These are phyloP conservation scores for Cephalopterus ornatus DNA, from an alignment of 2,113 vertebrate species.

Conservation along the genomic window DNA sequence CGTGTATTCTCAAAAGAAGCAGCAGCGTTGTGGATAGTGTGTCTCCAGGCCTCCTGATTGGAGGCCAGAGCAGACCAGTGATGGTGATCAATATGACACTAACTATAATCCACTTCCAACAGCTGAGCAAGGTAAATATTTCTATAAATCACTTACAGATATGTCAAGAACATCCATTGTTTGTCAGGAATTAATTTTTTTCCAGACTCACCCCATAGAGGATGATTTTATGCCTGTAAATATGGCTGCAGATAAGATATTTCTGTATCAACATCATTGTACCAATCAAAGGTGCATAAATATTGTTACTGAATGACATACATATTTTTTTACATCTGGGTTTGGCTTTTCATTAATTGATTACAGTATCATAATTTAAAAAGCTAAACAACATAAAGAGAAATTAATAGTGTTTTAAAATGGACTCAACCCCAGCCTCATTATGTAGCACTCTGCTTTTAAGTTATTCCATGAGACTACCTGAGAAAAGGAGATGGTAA, in stretches of 20 bases:
- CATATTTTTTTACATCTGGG: neutral
- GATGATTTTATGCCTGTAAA: neutral
- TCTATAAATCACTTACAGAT: neutral
- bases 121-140: neutral
- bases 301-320: neutral
- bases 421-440: neutral
- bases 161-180: neutral
- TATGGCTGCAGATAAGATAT: neutral
- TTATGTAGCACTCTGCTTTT: neutral
- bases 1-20: too few relatives aligned
- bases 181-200: neutral
- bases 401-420: neutral
- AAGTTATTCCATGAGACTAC: neutral
- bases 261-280: neutral
- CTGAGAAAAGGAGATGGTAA: neutral
- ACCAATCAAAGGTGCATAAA: neutral
- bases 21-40: too few relatives aligned
- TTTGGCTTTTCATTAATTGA: neutral
- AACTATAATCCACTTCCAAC: neutral
- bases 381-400: neutral
- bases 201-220: neutral
- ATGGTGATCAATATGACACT: too few relatives aligned
- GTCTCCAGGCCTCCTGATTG: too few relatives aligned
- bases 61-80: too few relatives aligned
- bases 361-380: neutral